These are phyloP conservation scores for Caranx ignobilis DNA, from an alignment of 2,113 vertebrate species.

Conservation along the genomic window DNA sequence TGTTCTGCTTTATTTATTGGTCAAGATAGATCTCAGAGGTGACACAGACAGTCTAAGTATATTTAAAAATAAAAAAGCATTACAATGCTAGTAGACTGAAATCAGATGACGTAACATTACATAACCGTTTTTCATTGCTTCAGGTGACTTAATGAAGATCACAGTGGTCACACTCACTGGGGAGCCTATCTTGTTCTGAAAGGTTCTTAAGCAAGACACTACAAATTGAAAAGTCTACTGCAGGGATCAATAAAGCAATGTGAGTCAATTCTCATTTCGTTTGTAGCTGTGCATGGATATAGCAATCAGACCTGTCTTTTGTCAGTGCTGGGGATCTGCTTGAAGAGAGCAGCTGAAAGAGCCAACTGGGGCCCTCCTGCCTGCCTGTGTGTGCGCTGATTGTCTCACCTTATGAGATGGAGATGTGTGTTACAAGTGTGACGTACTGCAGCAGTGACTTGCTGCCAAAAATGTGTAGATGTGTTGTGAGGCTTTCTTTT, in stretches of 20 bases:
- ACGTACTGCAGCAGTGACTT: background rate
- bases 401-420: conserved; percentile 32
- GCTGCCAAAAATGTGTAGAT: background rate
- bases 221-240: background rate
- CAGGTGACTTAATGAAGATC: background rate
- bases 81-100: background rate
- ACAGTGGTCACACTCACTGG: background rate
- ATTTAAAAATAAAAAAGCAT: background rate
- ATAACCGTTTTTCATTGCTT: background rate
- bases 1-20: background rate
- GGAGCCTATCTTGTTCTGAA: background rate
- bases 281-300: background rate
- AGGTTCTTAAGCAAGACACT: conserved; percentile 2
- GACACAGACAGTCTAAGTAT: background rate
- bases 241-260: background rate
- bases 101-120: background rate
- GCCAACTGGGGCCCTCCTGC: conserved; percentile 15
- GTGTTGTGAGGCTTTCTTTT: background rate
- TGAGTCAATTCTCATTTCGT: conserved; percentile 24
- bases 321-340: background rate
- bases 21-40: background rate
- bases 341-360: background rate
- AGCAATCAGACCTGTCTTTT: conserved; percentile 3
- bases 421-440: background rate
- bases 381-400: conserved; percentile 6